Evolutionary conservation across 2,888 invertebrate species (phyloP), one percentile per base, ranked within the genome.

Genomic region (Lamproptera curius): DNA sequence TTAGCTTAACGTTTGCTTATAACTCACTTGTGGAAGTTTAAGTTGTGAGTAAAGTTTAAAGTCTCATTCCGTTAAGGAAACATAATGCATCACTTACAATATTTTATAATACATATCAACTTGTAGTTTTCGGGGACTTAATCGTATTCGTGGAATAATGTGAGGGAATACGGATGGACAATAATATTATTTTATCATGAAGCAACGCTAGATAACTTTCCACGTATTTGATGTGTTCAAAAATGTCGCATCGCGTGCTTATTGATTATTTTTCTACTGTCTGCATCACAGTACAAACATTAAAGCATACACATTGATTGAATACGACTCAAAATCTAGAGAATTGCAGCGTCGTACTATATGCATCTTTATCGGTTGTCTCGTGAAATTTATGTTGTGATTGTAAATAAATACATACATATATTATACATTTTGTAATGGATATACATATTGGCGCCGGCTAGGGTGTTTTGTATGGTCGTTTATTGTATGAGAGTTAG

Each of bases 381-480:
- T 85, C 77, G 77, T 77, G 74, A 81, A 80, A 78, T 82, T 86
- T 85, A 84, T 70, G 85, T 86, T 85, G 86, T 86, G 85, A 86
- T 80, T 82, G 83, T 86, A 82, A 79, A 84, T 84, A 83, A 70
- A 31, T 31, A 31, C 31, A 81, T 31, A 31, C 28, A 81, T 78
- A 77, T 78, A 81, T 76, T 85, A 84, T 86, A 86, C 83, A 82
- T 86, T 86, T 86, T 86, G 76, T 86, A 86, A 82, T 77, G 72
- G 71, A 76, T 82, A 85, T 86, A 86, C 86, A 85, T 83, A 77
- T 79, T 84, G 85, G 86, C 85, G 85, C 80, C 85, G 84, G 86
- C 77, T 84, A 84, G 80, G 77, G 31, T 11, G n/a, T 31, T 31
- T 31, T 31, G 31, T 31, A 31, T 31, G 31, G 31, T 5, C n/a